Evolutionary conservation across 1,140 invertebrate genomes (phyloP).

Genomic region (Notospermus geniculatus): DNA sequence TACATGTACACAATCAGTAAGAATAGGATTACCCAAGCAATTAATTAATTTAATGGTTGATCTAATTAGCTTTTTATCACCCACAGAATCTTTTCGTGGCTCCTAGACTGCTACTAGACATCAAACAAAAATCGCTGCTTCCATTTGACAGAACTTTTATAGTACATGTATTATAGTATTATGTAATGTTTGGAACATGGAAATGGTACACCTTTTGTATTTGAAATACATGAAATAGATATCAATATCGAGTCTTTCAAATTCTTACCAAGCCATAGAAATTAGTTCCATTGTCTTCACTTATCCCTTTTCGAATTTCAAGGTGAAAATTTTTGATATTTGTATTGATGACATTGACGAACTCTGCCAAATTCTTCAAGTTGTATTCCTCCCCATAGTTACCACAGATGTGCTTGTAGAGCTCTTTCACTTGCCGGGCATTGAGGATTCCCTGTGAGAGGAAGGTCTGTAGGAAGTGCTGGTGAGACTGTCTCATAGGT

Average conservation of each 20-base stretch:
- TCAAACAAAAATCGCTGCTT: too few relatives aligned
- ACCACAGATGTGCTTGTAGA: slow-evolving; percentile 20
- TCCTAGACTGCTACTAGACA: neutral
- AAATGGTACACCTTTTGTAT: too few relatives aligned
- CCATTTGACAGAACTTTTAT: too few relatives aligned
- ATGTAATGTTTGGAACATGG: too few relatives aligned
- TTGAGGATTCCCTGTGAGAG: slow-evolving; percentile 40
- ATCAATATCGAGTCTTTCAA: too few relatives aligned
- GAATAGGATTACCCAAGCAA: too few relatives aligned
- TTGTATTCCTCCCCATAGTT: slow-evolving; percentile 21
- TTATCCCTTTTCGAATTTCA: slow-evolving; percentile 46
- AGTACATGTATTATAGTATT: too few relatives aligned
- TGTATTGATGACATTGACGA: slow-evolving; percentile 37
- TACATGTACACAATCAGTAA: neutral
- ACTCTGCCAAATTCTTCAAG: slow-evolving; percentile 26
- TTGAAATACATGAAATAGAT: too few relatives aligned
- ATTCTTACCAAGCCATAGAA: slow-evolving; percentile 43
- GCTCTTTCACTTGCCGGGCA: slow-evolving; percentile 38
- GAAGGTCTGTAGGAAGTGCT: slow-evolving; percentile 42
- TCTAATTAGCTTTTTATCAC: too few relatives aligned
- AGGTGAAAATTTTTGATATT: slow-evolving; percentile 40
- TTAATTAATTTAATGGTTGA: too few relatives aligned
- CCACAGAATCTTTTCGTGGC: too few relatives aligned
- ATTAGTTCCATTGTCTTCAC: slow-evolving; percentile 40
- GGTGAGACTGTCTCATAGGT: slow-evolving; percentile 30